Conservation (phyloP, 2,113 vertebrate species). For the Alectura lathami region DNA sequence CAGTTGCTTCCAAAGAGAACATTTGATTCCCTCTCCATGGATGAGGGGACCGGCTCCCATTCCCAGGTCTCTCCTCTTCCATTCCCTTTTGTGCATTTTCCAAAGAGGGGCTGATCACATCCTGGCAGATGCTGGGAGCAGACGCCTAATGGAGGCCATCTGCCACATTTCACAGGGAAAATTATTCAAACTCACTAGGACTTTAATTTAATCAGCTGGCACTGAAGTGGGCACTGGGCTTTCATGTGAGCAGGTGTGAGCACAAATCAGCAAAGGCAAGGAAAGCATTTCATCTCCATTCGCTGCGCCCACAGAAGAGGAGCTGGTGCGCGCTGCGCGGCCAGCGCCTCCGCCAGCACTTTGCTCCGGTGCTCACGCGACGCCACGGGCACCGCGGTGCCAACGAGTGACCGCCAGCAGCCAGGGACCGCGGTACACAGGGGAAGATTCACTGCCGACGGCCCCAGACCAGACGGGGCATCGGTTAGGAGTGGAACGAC, state of each 20-base stretch:
- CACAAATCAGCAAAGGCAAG: background rate
- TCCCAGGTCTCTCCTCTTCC: conserved; percentile 32
- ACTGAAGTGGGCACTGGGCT: conserved; percentile 49
- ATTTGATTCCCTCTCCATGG: background rate
- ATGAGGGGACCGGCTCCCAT: background rate
- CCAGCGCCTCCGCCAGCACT: accelerated
- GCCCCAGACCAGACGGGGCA: background rate
- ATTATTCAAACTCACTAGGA: conserved; percentile 45
- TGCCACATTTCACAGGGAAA: conserved; percentile 61
- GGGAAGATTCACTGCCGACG: background rate
- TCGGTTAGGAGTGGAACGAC: accelerated
- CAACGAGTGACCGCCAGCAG: background rate
- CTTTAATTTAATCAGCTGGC: conserved; percentile 64
- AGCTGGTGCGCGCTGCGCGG: accelerated
- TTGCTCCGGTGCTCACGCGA: background rate
- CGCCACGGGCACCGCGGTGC: too few relatives aligned
- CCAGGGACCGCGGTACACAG: accelerated
- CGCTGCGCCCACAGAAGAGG: accelerated
- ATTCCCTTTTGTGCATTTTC: conserved; percentile 38
- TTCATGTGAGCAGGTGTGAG: conserved; percentile 43
- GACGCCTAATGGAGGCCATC: conserved; percentile 70
- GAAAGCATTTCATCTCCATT: background rate
- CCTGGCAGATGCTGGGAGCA: conserved; percentile 66
- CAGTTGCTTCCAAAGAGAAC: background rate
- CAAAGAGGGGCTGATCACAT: conserved; percentile 50